These are phyloP conservation scores for Acridotheres tristis DNA, from an alignment of 2,797 vertebrate genomes.

Conservation along the genomic window DNA sequence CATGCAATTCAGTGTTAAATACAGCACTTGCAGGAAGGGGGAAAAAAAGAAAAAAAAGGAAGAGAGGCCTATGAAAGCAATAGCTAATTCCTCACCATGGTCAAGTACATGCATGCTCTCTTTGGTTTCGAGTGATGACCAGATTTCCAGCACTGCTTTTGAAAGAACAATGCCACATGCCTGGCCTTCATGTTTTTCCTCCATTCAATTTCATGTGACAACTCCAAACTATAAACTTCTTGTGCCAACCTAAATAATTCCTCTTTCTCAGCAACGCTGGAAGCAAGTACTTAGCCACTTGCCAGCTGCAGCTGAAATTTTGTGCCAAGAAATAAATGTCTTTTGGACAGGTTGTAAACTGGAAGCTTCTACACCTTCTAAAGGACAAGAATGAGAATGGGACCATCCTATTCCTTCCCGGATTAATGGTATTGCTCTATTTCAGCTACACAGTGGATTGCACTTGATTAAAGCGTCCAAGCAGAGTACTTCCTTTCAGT, in stretches of 20 bases:
- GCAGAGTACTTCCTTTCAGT: not conserved
- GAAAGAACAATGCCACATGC: not conserved
- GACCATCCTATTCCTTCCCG: not conserved
- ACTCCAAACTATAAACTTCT: constrained; percentile 36
- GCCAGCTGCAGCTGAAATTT: constrained; percentile 46
- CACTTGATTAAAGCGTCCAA: not conserved
- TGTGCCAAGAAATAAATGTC: constrained; percentile 61
- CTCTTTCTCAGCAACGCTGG: not conserved
- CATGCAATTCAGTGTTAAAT: not conserved
- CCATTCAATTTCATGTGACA: constrained; percentile 39
- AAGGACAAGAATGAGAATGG: constrained; percentile 6
- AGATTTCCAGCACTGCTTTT: not conserved
- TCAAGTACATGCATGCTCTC: not conserved
- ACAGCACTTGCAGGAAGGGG: not conserved
- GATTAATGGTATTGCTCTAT: not conserved
- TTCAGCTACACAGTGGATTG: not conserved
- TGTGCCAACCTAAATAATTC: constrained; percentile 62
- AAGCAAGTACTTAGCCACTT: constrained; percentile 36
- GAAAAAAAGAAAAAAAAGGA: not conserved
- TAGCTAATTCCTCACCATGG: not conserved
- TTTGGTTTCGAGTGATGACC: not conserved
- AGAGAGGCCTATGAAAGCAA: not conserved
- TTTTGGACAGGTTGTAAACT: constrained; percentile 49
- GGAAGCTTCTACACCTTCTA: constrained; percentile 8
- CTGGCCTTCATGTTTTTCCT: not conserved